These are phyloP conservation scores for Corythaeola cristata DNA, from an alignment of 2,113 vertebrate species.

Conservation along the genomic window DNA sequence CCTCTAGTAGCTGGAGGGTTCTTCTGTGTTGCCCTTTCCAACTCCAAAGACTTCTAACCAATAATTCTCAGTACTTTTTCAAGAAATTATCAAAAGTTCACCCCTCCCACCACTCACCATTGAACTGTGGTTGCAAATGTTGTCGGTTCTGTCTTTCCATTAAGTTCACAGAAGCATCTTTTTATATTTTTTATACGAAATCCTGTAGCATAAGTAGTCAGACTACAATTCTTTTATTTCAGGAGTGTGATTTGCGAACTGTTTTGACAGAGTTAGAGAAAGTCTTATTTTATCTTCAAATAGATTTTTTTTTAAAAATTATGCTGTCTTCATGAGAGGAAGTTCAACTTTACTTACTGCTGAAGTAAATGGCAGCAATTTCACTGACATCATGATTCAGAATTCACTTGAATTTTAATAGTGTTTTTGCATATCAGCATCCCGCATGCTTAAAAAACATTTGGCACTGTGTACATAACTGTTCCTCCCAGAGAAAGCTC, in stretches of 20 bases:
- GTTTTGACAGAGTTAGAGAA: neutral
- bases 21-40: neutral
- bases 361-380: neutral
- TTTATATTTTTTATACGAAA: neutral
- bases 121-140: neutral
- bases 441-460: neutral
- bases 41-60: neutral
- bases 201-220: neutral
- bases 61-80: neutral
- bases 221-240: neutral
- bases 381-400: neutral
- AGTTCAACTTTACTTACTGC: neutral
- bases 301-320: neutral
- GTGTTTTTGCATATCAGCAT: neutral
- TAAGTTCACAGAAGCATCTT: neutral
- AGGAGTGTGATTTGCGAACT: neutral
- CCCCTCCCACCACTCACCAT: neutral
- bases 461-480: neutral
- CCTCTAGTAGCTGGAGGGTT: neutral
- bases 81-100: neutral
- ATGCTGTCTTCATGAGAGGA: neutral
- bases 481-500: neutral
- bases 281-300: neutral
- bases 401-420: neutral
- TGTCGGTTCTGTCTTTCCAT: neutral